phyloP scores from a whole-genome alignment of 2,113 vertebrate species.

The Anarhynchus alexandrinus region DNA sequence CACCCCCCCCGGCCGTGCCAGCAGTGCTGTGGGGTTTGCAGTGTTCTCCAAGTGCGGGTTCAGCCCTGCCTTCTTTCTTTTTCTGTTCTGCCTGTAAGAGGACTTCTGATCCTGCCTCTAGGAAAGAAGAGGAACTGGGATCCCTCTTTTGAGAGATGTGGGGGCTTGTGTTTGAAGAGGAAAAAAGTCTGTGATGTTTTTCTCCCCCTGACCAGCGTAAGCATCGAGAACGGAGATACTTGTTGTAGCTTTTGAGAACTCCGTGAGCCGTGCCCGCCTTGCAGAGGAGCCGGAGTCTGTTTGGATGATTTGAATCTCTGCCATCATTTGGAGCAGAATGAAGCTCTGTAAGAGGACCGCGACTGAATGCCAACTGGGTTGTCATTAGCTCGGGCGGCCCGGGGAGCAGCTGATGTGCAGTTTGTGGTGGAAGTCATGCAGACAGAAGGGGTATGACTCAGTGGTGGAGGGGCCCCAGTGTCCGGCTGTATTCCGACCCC shows the following conservation, averaged over 20 bases:
- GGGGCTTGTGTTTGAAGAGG: not conserved
- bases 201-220: not conserved
- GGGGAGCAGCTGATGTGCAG: slow-evolving; percentile 43
- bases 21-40: fast-evolving
- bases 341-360: slow-evolving; percentile 25
- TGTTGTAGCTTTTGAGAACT: not conserved
- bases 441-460: not conserved
- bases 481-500: not conserved
- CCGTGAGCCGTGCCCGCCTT: not conserved
- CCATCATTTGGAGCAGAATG: slow-evolving; percentile 49
- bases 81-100: not conserved
- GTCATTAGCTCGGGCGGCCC: not conserved
- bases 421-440: slow-evolving; percentile 35
- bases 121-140: not conserved
- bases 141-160: not conserved
- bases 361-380: not conserved
- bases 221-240: not conserved
- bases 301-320: slow-evolving; percentile 1
- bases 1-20: not conserved
- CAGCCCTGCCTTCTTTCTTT: not conserved
- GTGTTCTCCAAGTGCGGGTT: not conserved
- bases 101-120: not conserved
- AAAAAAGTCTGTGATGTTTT: not conserved
- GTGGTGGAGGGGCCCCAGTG: not conserved
- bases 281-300: not conserved